Evolutionary conservation across 2,888 invertebrate genomes (phyloP), one percentile per base, ranked within the genome.

Genomic region (Chouioia cunea): DNA sequence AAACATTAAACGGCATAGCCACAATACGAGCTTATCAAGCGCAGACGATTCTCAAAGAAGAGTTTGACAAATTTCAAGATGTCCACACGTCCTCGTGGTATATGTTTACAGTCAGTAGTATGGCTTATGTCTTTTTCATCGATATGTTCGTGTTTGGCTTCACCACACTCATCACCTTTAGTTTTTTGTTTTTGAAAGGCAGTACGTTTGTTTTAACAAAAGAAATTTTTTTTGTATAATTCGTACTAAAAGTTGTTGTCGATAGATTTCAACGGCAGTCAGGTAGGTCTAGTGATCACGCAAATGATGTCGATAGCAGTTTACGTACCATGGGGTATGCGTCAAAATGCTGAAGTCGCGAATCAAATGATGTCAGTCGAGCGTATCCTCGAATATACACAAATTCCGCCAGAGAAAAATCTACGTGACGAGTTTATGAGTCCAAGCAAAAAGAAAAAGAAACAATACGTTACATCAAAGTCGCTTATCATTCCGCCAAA

Each of bases 291-390:
- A 43, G 86, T 86, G 2, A 86, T 87, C 36, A 86, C 86, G 0
- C 86, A 86, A 68, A 79, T 85, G 2, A 85, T 87, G 79, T 81
- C 82, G 0, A 77, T 86, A 69, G 83, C 83, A 0, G 86, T 86
- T 10, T 88, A 92, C 87, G 86, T 90, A 2, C 90, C 90, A 80
- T 96, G 94, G 91, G 94, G 93, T 0, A 93, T 96, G 82, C 87
- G 95, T 52, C 95, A 96, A 87, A 89, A 93, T 73, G 94, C 95
- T 0, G 95, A 96, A 86, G 90, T 92, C 66, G 88, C 92, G 6
- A 93, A 93, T 71, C 92, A 92, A 79, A 89, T 93, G 81, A 93
- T 92, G 82, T 91, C 93, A 4, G 96, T 96, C 0, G 96, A 97
- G 86, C 88, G 97, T 76, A 91, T 96, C 0, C 83, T 94, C 14